Percentiles rank a stretch among this genome's conserved stretches.
Evolutionary conservation across 2,113 vertebrate genomes (phyloP).

Genomic region (Ailurus styani): DNA sequence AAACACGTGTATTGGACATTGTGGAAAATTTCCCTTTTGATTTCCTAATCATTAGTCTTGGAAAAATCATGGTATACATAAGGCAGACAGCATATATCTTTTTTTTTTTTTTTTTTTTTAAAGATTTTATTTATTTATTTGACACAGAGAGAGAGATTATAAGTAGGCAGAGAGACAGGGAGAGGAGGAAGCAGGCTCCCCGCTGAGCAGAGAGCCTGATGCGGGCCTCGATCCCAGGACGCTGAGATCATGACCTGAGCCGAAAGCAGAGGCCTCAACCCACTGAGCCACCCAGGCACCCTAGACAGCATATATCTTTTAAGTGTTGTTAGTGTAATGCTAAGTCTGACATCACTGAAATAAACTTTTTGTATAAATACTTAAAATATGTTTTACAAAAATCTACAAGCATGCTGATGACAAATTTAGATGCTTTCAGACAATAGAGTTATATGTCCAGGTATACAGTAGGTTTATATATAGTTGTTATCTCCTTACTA

Average conservation of each 20-base stretch:
- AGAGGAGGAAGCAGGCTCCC: no score
- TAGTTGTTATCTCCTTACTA: not conserved
- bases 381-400: constrained; percentile 27
- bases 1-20: not conserved
- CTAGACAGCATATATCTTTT: not conserved
- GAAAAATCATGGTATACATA: not conserved
- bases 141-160: no score
- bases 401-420: not conserved
- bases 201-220: no score
- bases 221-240: no score
- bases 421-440: constrained; percentile 16
- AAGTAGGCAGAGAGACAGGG: no score
- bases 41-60: not conserved
- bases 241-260: no score
- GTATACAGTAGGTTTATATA: not conserved
- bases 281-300: no score
- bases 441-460: not conserved
- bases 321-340: not conserved
- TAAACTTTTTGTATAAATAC: constrained; percentile 11
- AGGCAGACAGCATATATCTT: not conserved
- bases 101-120: no score
- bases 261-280: no score
- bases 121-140: no score
- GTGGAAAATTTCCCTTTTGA: not conserved
- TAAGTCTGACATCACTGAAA: not conserved